Evolutionary conservation across 2,888 invertebrate genomes (phyloP).

Genomic region (Nineta flava): DNA sequence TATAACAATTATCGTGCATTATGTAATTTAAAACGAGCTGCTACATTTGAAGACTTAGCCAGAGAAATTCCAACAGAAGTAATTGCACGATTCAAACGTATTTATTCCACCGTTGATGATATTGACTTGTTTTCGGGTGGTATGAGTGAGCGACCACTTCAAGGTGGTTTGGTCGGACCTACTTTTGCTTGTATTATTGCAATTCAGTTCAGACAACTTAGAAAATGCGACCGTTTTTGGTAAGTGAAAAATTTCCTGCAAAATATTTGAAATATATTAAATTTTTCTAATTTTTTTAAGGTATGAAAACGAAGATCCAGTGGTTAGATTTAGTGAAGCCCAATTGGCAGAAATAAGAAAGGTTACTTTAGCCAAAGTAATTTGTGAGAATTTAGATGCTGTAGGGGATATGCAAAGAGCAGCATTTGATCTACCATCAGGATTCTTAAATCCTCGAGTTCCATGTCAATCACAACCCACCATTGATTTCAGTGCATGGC

Average conservation of each 20-base stretch:
- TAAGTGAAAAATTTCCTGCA: constrained; percentile 21
- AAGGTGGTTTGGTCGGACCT: constrained; percentile 85
- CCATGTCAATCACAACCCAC: constrained; percentile 67
- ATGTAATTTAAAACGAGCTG: constrained; percentile 75
- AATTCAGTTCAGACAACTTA: constrained; percentile 76
- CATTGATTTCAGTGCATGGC: constrained; percentile 70
- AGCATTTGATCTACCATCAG: constrained; percentile 79
- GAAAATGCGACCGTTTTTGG: constrained; percentile 93
- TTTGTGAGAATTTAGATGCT: constrained; percentile 82
- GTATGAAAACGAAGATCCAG: constrained; percentile 76
- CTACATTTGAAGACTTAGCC: constrained; percentile 70
- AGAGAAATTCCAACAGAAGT: constrained; percentile 77
- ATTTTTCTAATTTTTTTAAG: constrained; percentile 21
- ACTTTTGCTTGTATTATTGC: constrained; percentile 91
- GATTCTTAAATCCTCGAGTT: constrained; percentile 79
- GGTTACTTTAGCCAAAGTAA: constrained; percentile 63
- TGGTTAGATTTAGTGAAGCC: constrained; percentile 63
- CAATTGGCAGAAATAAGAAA: constrained; percentile 82
- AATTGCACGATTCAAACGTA: constrained; percentile 58
- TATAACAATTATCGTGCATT: constrained; percentile 84
- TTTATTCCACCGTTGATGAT: constrained; percentile 83
- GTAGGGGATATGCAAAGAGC: constrained; percentile 76
- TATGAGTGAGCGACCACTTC: constrained; percentile 74
- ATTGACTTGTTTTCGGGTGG: constrained; percentile 94
- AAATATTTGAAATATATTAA: background rate